Evolutionary conservation across 2,888 invertebrate genomes (phyloP), one percentile per base, ranked within the genome.

Genomic region (Sabatieria punctata): DNA sequence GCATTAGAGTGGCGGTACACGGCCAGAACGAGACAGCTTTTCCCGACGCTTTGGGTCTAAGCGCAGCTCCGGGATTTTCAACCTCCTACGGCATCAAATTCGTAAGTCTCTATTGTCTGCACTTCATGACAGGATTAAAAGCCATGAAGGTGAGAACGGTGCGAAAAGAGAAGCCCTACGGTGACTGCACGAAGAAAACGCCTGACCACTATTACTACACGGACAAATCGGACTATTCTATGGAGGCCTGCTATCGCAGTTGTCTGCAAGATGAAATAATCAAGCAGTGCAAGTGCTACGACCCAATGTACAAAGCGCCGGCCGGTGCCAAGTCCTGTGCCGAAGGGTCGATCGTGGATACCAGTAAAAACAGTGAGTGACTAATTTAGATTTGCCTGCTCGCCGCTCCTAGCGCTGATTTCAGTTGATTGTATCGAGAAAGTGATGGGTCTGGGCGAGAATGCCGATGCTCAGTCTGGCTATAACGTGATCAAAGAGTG

Each of bases 1-100:
- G 69, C 6, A 58, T 65, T 1, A 57, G 66, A 8, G 59, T 68
- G n/a, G 54, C 60, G 25, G 58, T 68, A 45, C 67, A 68, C 52
- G 56, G 57, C 36, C 52, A 61, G 45, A 59, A 57, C 4, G 56
- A 56, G 15, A 30, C 21, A 27, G 42, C 45, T 11, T 38, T 38
- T 22, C 61, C 62, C 0, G 62, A 63, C 48, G 64, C 65, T 24
- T 58, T 60, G 37, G 65, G 64, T 0, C 53, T 61, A 33, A 57
- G 58, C 2, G 53, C 63, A 8, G 50, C 60, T 2, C 60, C 63
- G 0, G 65, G 63, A 4, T 55, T 53, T 24, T 51, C 57, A 33
- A 63, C 63, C 1, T 60, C 60, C 4, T 56, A 63, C 19, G 62
- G 60, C 18, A 53, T 67, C 3, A 51, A 57, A 33, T 56, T 57